These are phyloP conservation scores for Acomys russatus DNA, from an alignment of 2,797 vertebrate species.

Conservation along the genomic window DNA sequence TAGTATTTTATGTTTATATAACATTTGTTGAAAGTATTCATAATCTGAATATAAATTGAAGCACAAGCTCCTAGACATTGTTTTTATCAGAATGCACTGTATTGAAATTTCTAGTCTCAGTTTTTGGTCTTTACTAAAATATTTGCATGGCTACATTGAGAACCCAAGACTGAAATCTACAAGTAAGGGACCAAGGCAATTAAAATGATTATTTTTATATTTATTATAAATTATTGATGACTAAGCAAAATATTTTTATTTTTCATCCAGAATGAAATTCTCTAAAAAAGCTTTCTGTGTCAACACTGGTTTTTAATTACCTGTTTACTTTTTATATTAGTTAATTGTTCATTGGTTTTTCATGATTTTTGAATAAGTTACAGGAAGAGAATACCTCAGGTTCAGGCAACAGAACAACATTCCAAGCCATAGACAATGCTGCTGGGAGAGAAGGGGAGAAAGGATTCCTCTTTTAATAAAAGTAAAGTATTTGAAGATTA, in stretches of 20 bases:
- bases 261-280: slow-evolving; percentile 3
- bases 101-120: slow-evolving; percentile 48
- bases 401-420: slow-evolving; percentile 1
- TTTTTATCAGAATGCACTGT: background rate
- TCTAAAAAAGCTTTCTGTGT: background rate
- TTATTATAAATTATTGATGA: background rate
- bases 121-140: slow-evolving; percentile 45
- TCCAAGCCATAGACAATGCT: background rate
- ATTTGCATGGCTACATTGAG: background rate
- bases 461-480: background rate
- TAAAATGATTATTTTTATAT: slow-evolving; percentile 32
- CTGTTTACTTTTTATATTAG: background rate
- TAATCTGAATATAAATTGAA: slow-evolving; percentile 30
- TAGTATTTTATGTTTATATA: background rate
- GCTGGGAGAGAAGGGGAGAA: fast-evolving
- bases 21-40: slow-evolving; percentile 4
- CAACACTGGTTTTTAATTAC: slow-evolving; percentile 22
- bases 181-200: slow-evolving; percentile 35
- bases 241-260: background rate
- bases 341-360: background rate
- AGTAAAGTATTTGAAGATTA: background rate
- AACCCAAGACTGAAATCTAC: background rate
- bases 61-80: background rate
- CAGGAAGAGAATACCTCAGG: background rate
- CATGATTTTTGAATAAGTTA: background rate